These are phyloP conservation scores for Xanthia icteritia DNA, from an alignment of 2,888 invertebrate genomes.

Conservation along the genomic window DNA sequence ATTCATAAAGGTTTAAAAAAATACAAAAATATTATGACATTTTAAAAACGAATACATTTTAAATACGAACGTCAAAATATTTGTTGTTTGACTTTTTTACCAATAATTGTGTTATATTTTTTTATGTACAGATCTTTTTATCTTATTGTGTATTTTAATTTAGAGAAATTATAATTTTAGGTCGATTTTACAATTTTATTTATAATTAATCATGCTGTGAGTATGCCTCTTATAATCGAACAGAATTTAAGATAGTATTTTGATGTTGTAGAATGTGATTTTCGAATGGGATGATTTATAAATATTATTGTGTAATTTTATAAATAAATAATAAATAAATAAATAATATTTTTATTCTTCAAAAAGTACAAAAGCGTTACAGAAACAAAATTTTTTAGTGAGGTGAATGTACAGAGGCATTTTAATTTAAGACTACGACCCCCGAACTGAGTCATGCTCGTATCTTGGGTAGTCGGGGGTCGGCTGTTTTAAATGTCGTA, in stretches of 20 bases:
- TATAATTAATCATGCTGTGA: slow-evolving; percentile 8
- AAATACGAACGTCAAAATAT: neutral
- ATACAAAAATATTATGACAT: neutral
- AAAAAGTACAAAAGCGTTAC: too few relatives aligned
- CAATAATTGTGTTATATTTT: slow-evolving; percentile 19
- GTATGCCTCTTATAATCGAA: neutral
- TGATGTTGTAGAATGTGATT: neutral
- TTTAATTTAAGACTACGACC: too few relatives aligned
- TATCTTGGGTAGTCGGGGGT: too few relatives aligned
- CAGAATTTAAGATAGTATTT: neutral
- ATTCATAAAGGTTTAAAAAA: neutral
- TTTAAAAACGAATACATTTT: neutral
- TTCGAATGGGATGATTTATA: neutral
- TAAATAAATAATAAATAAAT: too few relatives aligned
- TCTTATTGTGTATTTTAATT: slow-evolving; percentile 8
- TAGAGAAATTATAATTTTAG: slow-evolving; percentile 11
- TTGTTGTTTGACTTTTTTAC: slow-evolving; percentile 17
- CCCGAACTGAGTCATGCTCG: too few relatives aligned
- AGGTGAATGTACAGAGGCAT: too few relatives aligned
- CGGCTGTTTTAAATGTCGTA: too few relatives aligned
- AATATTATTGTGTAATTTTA: neutral
- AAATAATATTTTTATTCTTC: too few relatives aligned
- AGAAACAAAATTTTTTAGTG: too few relatives aligned
- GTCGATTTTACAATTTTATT: slow-evolving; percentile 6
- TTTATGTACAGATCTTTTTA: neutral